Conservation (phyloP, 2,888 invertebrate species). For the Liodrosophila aerea region DNA sequence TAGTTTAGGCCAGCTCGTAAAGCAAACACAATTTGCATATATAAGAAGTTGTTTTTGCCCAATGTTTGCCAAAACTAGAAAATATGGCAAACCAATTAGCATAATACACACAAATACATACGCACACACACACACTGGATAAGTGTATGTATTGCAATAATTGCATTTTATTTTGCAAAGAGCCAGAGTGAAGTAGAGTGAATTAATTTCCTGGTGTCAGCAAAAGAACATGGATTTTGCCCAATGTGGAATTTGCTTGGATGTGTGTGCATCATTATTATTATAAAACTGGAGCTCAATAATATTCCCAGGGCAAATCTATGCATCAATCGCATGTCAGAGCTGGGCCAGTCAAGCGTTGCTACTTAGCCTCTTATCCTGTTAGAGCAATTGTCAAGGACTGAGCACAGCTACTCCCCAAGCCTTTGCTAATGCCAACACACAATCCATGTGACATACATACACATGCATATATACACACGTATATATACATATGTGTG, state of each 20-base stretch:
- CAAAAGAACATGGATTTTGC: too few species aligned
- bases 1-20: neutral
- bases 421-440: too few species aligned
- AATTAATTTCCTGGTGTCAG: slow-evolving; percentile 13
- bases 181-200: slow-evolving; percentile 8
- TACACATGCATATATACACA: too few species aligned
- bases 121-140: neutral
- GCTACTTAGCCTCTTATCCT: slow-evolving; percentile 45
- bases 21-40: slow-evolving; percentile 16
- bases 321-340: slow-evolving; percentile 10
- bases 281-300: neutral
- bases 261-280: slow-evolving; percentile 7
- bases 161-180: slow-evolving; percentile 40
- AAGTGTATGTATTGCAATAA: slow-evolving; percentile 21
- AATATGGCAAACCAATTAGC: slow-evolving; percentile 9
- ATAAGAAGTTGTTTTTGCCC: neutral
- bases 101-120: neutral
- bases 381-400: slow-evolving; percentile 43
- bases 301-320: slow-evolving; percentile 5
- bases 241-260: too few species aligned
- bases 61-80: neutral
- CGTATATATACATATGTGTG: too few species aligned
- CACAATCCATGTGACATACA: neutral
- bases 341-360: slow-evolving; percentile 1
- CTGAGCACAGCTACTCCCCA: slow-evolving; percentile 5